phyloP scores from a whole-genome alignment of 2,888 invertebrate genomes.

The Cenopis cana region DNA sequence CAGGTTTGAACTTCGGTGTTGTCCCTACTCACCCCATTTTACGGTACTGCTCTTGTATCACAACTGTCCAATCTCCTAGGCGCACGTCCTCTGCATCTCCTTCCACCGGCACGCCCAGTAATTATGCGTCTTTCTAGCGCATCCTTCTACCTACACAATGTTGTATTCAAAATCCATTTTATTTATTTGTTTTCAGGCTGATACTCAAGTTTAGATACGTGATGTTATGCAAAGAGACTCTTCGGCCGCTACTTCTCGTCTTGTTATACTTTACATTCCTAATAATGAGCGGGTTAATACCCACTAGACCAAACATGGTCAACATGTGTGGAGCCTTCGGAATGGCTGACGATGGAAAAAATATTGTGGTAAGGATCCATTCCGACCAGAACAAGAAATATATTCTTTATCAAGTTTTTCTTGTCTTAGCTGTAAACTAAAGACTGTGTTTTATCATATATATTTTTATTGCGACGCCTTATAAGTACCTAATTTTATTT shows the following conservation, averaged over 20 bases:
- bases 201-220: conserved; percentile 69
- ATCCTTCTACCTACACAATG: no score
- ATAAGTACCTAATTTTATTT: no score
- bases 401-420: background rate
- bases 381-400: background rate
- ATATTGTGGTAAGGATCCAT: conserved; percentile 69
- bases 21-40: no score
- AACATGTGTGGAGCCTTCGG: conserved; percentile 80
- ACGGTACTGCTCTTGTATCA: no score
- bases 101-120: no score
- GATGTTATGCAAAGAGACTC: conserved; percentile 79
- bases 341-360: conserved; percentile 70
- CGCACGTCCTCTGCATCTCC: no score
- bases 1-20: no score
- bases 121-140: no score
- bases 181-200: conserved; percentile 57
- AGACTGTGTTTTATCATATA: no score
- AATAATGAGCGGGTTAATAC: conserved; percentile 79
- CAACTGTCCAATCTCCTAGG: no score
- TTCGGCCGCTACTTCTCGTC: conserved; percentile 77
- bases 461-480: no score
- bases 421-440: background rate
- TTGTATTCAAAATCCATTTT: background rate
- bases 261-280: conserved; percentile 80
- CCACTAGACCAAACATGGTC: conserved; percentile 82